phyloP scores from a whole-genome alignment of 2,888 invertebrate genomes.

The Steinernema hermaphroditum region DNA sequence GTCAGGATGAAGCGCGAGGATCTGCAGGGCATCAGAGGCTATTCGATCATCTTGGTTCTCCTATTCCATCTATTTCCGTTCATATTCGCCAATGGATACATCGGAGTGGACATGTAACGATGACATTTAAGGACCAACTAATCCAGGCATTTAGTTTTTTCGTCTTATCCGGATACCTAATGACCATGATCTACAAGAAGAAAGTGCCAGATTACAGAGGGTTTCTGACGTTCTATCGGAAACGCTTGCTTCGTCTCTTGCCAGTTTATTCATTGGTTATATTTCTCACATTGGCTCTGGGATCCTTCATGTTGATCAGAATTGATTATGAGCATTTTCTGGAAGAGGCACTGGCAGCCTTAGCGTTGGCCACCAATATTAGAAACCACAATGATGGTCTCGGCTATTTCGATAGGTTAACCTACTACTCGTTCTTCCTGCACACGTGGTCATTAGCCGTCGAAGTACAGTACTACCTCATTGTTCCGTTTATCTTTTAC shows the following conservation, averaged over 20 bases:
- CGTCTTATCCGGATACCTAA: conserved; percentile 41
- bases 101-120: conserved; percentile 43
- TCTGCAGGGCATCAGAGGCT: conserved; percentile 40
- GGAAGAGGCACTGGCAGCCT: conserved; percentile 33
- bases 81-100: conserved; percentile 39
- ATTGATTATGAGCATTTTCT: conserved; percentile 33
- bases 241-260: conserved; percentile 37
- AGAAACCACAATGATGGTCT: conserved; percentile 39
- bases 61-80: conserved; percentile 40
- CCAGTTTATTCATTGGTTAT: conserved; percentile 39
- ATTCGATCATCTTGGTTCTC: conserved; percentile 35
- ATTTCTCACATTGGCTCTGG: neutral
- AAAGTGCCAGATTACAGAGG: neutral
- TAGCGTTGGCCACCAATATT: conserved; percentile 34
- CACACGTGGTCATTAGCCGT: conserved; percentile 42
- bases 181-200: conserved; percentile 33
- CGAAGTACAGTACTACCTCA: conserved; percentile 43
- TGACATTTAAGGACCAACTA: too few relatives aligned
- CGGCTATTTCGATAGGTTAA: conserved; percentile 39
- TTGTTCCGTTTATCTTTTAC: conserved; percentile 37
- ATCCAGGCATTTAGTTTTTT: conserved; percentile 36
- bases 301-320: conserved; percentile 31
- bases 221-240: conserved; percentile 35
- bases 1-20: conserved; percentile 34
- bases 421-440: conserved; percentile 30